Evolutionary conservation across 2,113 vertebrate genomes (phyloP).

Genomic region (Semicossyphus pulcher): DNA sequence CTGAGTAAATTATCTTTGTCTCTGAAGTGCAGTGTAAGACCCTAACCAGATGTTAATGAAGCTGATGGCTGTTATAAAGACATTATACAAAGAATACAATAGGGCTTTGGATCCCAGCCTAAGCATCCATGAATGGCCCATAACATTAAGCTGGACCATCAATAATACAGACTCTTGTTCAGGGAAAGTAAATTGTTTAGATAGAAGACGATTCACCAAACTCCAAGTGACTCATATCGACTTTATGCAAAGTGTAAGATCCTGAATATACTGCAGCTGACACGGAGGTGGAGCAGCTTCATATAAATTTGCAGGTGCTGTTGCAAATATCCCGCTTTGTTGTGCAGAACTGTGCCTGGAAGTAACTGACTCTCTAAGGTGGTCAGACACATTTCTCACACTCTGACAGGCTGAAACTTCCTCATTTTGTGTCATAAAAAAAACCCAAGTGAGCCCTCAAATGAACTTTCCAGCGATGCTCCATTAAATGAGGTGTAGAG

Average conservation of each 20-base stretch:
- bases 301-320: slow-evolving; percentile 16
- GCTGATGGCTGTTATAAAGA: slow-evolving; percentile 20
- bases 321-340: slow-evolving; percentile 17
- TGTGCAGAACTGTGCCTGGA: not conserved
- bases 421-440: not conserved
- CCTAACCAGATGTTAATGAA: slow-evolving; percentile 38
- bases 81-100: slow-evolving; percentile 26
- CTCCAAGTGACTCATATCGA: slow-evolving; percentile 39
- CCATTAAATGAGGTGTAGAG: slow-evolving; percentile 10
- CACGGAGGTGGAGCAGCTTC: slow-evolving; percentile 15
- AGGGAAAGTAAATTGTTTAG: slow-evolving; percentile 47
- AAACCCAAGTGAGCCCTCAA: slow-evolving; percentile 12
- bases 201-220: slow-evolving; percentile 22
- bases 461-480: slow-evolving; percentile 13
- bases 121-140: slow-evolving; percentile 24
- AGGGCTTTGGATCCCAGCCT: slow-evolving; percentile 33
- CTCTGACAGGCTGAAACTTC: not conserved
- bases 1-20: not conserved
- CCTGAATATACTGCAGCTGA: slow-evolving; percentile 19
- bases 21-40: slow-evolving; percentile 5
- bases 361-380: not conserved
- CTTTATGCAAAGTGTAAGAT: slow-evolving; percentile 30
- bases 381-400: slow-evolving; percentile 42
- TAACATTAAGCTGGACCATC: slow-evolving; percentile 49
- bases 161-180: slow-evolving; percentile 36